Percentiles rank a stretch among this genome's conserved stretches.
These are phyloP conservation scores for Aphelenchoides besseyi DNA, from an alignment of 1,140 invertebrate species.

Conservation along the genomic window DNA sequence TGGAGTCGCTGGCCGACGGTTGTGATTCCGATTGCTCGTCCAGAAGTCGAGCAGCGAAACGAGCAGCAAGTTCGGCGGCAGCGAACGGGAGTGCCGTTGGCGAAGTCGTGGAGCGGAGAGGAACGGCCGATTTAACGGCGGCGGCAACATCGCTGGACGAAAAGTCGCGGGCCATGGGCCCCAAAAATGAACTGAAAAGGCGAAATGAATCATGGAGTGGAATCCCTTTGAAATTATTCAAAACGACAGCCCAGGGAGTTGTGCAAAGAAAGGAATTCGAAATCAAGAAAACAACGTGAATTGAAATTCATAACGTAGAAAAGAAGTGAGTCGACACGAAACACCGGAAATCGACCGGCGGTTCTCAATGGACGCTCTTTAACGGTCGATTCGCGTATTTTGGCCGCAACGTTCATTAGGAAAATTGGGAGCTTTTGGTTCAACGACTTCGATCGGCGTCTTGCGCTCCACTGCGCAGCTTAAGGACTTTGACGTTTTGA, in stretches of 20 bases:
- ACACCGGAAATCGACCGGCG: too few species aligned
- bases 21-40: conserved; percentile 1
- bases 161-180: not conserved
- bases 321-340: too few species aligned
- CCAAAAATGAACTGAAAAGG: not conserved
- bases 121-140: not conserved
- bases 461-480: too few species aligned
- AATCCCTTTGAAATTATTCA: not conserved
- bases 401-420: too few species aligned
- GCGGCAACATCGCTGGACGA: not conserved
- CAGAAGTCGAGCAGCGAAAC: conserved; percentile 1
- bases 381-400: too few species aligned
- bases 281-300: not conserved
- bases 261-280: not conserved
- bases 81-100: conserved; percentile 2
- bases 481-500: too few species aligned
- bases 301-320: too few species aligned
- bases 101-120: not conserved
- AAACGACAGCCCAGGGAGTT: not conserved
- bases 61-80: not conserved
- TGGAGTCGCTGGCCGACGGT: not conserved
- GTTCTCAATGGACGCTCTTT: too few species aligned
- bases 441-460: too few species aligned
- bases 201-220: too few species aligned
- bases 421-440: too few species aligned